Conservation (phyloP, 2,888 invertebrate genomes). For the Netelia inedita region DNA sequence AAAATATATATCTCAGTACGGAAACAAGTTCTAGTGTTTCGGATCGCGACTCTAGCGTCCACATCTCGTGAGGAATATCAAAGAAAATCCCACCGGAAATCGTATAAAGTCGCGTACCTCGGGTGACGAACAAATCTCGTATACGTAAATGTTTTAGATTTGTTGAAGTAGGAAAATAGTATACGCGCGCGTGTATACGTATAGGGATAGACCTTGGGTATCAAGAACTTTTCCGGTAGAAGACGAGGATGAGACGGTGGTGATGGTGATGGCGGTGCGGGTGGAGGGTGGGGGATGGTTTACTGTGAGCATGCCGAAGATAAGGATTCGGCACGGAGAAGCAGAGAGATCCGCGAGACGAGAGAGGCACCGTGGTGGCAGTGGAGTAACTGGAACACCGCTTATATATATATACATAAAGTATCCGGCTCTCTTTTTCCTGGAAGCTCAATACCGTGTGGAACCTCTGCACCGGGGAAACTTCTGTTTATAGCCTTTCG, state of each 20-base stretch:
- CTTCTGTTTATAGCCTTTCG: constrained; percentile 61
- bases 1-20: too few species aligned
- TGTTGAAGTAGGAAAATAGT: constrained; percentile 27
- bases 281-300: not conserved
- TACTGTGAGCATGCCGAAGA: constrained; percentile 1
- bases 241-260: not conserved
- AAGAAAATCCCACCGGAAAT: constrained; percentile 37
- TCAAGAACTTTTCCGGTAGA: constrained; percentile 35
- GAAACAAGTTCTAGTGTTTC: too few species aligned
- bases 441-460: constrained; percentile 29
- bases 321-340: constrained; percentile 18
- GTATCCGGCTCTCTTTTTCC: constrained; percentile 17
- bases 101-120: constrained; percentile 33
- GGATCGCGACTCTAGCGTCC: too few species aligned
- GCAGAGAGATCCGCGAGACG: constrained; percentile 16
- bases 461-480: constrained; percentile 44
- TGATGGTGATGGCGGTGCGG: too few species aligned
- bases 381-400: constrained; percentile 36
- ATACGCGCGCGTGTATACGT: constrained; percentile 22
- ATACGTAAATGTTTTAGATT: constrained; percentile 48
- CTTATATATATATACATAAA: constrained; percentile 14
- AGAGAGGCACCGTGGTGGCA: constrained; percentile 11
- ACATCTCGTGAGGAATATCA: constrained; percentile 16
- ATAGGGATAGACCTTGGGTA: constrained; percentile 4
- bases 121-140: constrained; percentile 55